Percentiles rank a stretch among this genome's conserved stretches.
These are phyloP conservation scores for Polypterus bichir DNA, from an alignment of 2,113 vertebrate genomes.

Conservation along the genomic window DNA sequence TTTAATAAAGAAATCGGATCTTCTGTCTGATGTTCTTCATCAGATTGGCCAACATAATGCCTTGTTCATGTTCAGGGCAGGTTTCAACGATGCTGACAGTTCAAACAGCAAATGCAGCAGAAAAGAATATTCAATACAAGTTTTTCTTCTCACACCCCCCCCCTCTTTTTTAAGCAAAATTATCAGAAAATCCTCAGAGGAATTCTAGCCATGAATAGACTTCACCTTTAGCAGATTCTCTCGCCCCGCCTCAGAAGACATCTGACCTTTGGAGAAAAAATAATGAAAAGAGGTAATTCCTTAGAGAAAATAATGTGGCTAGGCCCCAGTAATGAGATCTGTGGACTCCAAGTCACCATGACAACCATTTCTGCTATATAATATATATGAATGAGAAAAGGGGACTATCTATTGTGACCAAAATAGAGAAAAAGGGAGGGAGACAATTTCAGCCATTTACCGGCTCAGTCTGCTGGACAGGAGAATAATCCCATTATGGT, in stretches of 20 bases:
- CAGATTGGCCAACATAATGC: too few species aligned
- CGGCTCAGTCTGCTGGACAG: constrained; percentile 29
- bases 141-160: too few species aligned
- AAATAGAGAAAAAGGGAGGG: neutral
- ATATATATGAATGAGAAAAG: constrained; percentile 62
- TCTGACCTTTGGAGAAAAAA: constrained; percentile 91
- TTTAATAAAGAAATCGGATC: too few species aligned
- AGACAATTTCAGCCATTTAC: constrained; percentile 15
- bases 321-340: constrained; percentile 70
- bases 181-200: constrained; percentile 75
- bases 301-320: constrained; percentile 75
- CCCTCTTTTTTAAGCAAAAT: constrained; percentile 56
- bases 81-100: too few species aligned
- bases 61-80: too few species aligned
- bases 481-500: neutral
- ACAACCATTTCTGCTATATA: constrained; percentile 59
- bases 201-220: constrained; percentile 73
- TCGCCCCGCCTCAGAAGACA: constrained; percentile 82
- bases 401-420: constrained; percentile 31
- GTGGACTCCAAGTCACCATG: constrained; percentile 67
- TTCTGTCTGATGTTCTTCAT: too few species aligned
- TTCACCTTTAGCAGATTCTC: constrained; percentile 79
- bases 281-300: constrained; percentile 82
- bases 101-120: too few species aligned
- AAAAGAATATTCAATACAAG: too few species aligned